Evolutionary conservation across 1,140 invertebrate species (phyloP), one percentile per base, ranked within the genome.

Genomic region (Cydia amplana): DNA sequence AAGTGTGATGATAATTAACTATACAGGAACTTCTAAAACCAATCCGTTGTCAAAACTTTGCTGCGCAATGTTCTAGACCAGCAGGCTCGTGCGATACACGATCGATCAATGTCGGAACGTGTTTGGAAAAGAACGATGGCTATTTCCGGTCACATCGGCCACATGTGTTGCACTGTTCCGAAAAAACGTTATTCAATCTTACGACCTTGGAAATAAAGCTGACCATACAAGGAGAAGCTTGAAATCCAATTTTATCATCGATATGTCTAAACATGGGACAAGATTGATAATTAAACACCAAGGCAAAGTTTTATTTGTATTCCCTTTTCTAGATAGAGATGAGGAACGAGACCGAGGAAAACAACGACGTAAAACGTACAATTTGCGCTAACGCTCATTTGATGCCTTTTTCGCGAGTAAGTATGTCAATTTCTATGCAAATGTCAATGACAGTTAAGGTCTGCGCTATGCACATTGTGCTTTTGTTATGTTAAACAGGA

Each of bases 71-170:
- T 23, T 60, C 23, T 23, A 12, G 55, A 20, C 55, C 55, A 23
- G 9, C 55, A 23, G 65, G 32, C 16, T 70, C 28, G 32, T 36
- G 28, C 65, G 28, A 36, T 36, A 70, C 65, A 70, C 74, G 64
- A 82, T 82, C 79, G 78, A 83, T 79, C 79, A 80, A 74, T 77
- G 80, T 79, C 78, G 67, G 76, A 65, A 76, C 74, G 67, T 73
- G 77, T 80, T 74, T 77, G 82, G 80, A 79, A 80, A 82, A 77
- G 76, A 75, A 77, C 77, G 72, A 83, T 79, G 81, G 82, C 82
- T 82, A 81, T 85, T 85, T 85, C 83, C 82, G 81, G 65, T 75
- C 70, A 60, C 74, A 72, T 51, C 72, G 23, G 60, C 65, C 43
- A 23, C 70, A 70, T 70, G 32, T 70, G 65, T 36, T 70, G 65